These are phyloP conservation scores for Blastobasis adustella DNA, from an alignment of 2,888 invertebrate genomes.

Conservation along the genomic window DNA sequence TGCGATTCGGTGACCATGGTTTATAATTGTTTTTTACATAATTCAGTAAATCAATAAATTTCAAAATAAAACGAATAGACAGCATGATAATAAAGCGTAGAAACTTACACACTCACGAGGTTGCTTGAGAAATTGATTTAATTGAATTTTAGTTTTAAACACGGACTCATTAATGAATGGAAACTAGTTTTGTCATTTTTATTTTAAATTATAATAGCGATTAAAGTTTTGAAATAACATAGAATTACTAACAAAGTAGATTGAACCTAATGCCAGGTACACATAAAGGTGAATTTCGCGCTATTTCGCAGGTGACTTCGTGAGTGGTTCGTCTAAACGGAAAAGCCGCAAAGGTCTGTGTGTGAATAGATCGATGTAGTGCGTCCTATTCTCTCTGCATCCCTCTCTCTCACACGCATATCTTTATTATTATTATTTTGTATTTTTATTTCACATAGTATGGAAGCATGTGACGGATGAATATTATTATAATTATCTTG, in stretches of 20 bases:
- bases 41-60: no score
- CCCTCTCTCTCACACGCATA: conserved; percentile 65
- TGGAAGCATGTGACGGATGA: background rate
- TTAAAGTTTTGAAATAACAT: conserved; percentile 37
- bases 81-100: conserved; percentile 36
- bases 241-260: conserved; percentile 36
- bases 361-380: conserved; percentile 71
- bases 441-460: conserved; percentile 8
- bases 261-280: conserved; percentile 30
- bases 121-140: conserved; percentile 48
- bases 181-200: no score
- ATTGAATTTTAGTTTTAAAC: conserved; percentile 15
- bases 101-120: conserved; percentile 60
- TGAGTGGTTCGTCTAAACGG: conserved; percentile 62
- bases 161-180: conserved; percentile 1
- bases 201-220: background rate
- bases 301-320: conserved; percentile 73
- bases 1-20: no score
- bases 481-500: no score
- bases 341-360: conserved; percentile 63
- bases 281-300: conserved; percentile 60
- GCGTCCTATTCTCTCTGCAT: conserved; percentile 59
- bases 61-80: background rate
- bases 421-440: conserved; percentile 33
- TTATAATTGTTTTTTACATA: no score